These are phyloP conservation scores for Orgyia antiqua DNA, from an alignment of 2,888 invertebrate species.

Conservation along the genomic window DNA sequence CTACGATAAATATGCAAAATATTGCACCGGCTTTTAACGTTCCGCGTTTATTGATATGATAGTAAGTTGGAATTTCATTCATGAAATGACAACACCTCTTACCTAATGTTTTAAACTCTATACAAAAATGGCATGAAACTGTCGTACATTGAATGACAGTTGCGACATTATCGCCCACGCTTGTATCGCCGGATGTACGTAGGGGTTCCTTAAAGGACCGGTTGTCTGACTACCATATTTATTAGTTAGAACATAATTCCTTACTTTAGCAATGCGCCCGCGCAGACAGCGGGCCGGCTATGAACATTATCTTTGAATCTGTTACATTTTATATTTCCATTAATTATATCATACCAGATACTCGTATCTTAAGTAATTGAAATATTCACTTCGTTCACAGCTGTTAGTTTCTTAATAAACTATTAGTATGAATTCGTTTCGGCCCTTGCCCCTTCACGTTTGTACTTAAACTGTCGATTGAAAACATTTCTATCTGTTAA, in stretches of 20 bases:
- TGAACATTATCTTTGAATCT: slow-evolving; percentile 62
- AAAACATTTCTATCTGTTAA: slow-evolving; percentile 49
- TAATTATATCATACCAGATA: slow-evolving; percentile 60
- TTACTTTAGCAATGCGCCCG: slow-evolving; percentile 63
- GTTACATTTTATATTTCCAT: slow-evolving; percentile 69
- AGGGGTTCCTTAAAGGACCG: slow-evolving; percentile 67
- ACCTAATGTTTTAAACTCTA: slow-evolving; percentile 38
- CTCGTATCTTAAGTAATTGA: slow-evolving; percentile 49
- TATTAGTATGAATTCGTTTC: slow-evolving; percentile 54
- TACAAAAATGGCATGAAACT: slow-evolving; percentile 45
- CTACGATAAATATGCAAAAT: too few relatives aligned
- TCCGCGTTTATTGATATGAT: too few relatives aligned
- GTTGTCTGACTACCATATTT: slow-evolving; percentile 48
- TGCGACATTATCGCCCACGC: slow-evolving; percentile 60
- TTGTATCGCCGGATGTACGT: slow-evolving; percentile 70
- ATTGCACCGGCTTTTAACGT: too few relatives aligned
- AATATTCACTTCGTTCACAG: slow-evolving; percentile 57
- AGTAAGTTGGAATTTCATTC: slow-evolving; percentile 53
- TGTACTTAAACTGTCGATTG: slow-evolving; percentile 44
- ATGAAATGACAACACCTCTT: slow-evolving; percentile 38
- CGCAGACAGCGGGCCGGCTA: slow-evolving; percentile 68
- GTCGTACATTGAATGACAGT: slow-evolving; percentile 55
- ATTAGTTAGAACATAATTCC: slow-evolving; percentile 32
- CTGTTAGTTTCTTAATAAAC: slow-evolving; percentile 60
- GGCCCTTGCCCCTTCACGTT: slow-evolving; percentile 49